Percentiles rank a stretch among this genome's conserved stretches.
Evolutionary conservation across 1,140 invertebrate species (phyloP).

Genomic region (Anoplolepis gracilipes): DNA sequence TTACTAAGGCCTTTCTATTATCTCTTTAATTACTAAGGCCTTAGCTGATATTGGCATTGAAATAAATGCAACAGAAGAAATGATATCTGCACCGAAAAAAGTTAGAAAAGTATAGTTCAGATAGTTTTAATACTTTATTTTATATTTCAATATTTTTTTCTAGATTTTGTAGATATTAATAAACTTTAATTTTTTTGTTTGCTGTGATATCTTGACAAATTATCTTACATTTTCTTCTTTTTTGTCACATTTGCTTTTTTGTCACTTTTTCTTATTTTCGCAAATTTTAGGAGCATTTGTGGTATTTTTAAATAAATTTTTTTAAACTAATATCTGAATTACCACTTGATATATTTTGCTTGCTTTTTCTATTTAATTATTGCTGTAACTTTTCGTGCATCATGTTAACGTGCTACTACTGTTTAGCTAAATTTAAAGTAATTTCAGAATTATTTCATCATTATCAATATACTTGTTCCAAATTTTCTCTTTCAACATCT

Average conservation of each 20-base stretch:
- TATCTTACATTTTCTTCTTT: not conserved
- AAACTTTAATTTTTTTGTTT: no score
- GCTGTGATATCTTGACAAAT: no score
- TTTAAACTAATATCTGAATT: no score
- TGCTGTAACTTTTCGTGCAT: not conserved
- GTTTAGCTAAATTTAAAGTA: not conserved
- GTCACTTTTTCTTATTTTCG: no score
- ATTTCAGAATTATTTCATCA: not conserved
- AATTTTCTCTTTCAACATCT: not conserved
- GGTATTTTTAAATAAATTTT: no score
- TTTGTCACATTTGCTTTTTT: conserved; percentile 3
- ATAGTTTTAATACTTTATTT: no score
- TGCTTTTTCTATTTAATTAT: not conserved
- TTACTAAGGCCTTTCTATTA: no score
- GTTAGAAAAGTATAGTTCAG: not conserved
- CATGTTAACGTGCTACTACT: conserved; percentile 16
- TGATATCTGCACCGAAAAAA: not conserved
- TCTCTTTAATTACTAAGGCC: no score
- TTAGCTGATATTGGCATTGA: conserved; percentile 18
- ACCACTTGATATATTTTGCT: not conserved
- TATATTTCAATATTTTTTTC: no score
- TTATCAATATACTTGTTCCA: not conserved
- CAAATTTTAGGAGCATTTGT: no score
- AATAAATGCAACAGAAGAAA: not conserved
- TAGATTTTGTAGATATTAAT: no score